Evolutionary conservation across 2,113 vertebrate species (phyloP).

Genomic region (Lophochroa leadbeateri): DNA sequence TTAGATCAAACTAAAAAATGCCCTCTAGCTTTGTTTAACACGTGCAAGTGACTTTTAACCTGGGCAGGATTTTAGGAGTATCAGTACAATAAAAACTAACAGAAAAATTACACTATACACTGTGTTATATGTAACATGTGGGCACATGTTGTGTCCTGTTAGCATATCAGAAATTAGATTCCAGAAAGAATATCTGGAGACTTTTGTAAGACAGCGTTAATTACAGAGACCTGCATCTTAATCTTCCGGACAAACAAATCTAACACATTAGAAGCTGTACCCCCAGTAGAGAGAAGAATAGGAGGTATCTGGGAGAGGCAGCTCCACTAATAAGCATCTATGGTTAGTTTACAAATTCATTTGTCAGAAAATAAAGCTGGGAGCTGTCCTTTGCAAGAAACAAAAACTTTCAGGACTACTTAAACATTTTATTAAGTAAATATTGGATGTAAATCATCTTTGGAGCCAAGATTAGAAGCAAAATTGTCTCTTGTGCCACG

Average conservation of each 20-base stretch:
- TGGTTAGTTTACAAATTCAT: background rate
- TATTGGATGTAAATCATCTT: background rate
- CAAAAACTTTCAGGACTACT: background rate
- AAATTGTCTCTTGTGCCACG: background rate
- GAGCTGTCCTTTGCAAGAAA: background rate
- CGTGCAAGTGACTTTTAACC: background rate
- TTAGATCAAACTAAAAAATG: background rate
- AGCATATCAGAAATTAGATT: background rate
- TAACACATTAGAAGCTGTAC: background rate
- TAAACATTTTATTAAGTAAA: background rate
- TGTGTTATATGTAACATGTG: background rate
- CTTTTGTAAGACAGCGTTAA: background rate
- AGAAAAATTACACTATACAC: background rate
- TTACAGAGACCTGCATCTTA: background rate
- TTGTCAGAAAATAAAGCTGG: background rate
- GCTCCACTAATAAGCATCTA: background rate
- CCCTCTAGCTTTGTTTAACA: background rate
- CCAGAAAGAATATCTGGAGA: background rate
- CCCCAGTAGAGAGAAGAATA: background rate
- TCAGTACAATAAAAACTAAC: background rate
- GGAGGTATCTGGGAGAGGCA: background rate
- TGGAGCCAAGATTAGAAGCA: background rate
- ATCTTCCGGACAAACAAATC: background rate
- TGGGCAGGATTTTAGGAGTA: background rate
- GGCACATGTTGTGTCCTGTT: background rate